phyloP scores from a whole-genome alignment of 2,113 vertebrate genomes.

The Oryzias javanicus region DNA sequence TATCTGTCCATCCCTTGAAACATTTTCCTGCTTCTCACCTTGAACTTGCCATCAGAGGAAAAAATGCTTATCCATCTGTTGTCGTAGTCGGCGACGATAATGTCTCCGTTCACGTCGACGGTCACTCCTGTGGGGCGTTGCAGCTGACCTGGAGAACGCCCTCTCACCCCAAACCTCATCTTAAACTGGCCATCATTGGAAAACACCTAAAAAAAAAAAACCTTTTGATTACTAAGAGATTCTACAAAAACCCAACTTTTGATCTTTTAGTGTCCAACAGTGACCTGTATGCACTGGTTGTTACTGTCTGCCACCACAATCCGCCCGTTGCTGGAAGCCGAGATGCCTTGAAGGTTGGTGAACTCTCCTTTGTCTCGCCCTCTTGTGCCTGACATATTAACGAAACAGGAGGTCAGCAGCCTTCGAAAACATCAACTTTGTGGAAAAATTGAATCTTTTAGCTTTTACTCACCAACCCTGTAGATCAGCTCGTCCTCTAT shows the following conservation, averaged over 20 bases:
- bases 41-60: conserved; percentile 95
- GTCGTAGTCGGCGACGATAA: conserved; percentile 95
- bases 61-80: conserved; percentile 98
- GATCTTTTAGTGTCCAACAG: background rate
- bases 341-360: conserved; percentile 95
- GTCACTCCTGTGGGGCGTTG: conserved; percentile 95
- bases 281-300: conserved; percentile 85
- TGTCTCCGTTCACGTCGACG: conserved; percentile 92
- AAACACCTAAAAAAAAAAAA: conserved; percentile 79
- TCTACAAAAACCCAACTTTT: accelerated
- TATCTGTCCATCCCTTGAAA: no score
- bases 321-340: conserved; percentile 85
- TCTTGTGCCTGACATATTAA: conserved; percentile 79
- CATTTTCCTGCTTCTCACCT: conserved; percentile 75
- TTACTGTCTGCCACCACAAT: conserved; percentile 97
- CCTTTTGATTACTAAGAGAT: background rate
- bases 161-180: conserved; percentile 91
- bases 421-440: no score
- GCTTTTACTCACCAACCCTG: conserved; percentile 78
- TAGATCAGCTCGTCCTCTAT: conserved; percentile 83
- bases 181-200: conserved; percentile 95
- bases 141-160: conserved; percentile 93
- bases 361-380: conserved; percentile 95
- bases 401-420: background rate
- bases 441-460: no score